These are phyloP conservation scores for Fringilla coelebs DNA, from an alignment of 2,797 vertebrate genomes.

Conservation along the genomic window DNA sequence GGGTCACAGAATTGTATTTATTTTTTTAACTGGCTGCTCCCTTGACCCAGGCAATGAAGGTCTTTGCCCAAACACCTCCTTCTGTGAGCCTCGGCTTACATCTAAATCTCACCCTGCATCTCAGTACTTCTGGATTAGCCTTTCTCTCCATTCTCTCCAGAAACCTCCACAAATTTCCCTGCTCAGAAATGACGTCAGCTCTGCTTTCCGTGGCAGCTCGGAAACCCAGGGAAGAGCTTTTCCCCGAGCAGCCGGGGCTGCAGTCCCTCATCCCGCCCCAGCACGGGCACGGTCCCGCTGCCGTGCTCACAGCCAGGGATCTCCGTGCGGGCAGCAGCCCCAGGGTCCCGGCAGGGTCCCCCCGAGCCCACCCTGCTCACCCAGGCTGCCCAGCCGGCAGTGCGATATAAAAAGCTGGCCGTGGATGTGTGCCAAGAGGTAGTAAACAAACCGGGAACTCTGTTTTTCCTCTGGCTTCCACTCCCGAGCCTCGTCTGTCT, in stretches of 20 bases:
- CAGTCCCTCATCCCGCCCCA: background rate
- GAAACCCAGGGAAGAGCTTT: background rate
- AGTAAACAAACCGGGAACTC: slow-evolving; percentile 62
- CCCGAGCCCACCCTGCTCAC: background rate
- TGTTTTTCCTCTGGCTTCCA: slow-evolving; percentile 36
- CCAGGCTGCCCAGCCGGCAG: background rate
- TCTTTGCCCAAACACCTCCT: background rate
- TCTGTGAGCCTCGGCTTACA: background rate
- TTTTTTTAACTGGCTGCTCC: background rate
- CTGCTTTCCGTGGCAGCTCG: background rate
- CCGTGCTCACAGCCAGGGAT: background rate
- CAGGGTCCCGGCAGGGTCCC: background rate
- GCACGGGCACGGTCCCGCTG: fast-evolving
- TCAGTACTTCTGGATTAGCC: background rate
- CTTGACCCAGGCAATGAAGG: background rate
- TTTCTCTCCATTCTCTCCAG: background rate
- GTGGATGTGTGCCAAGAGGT: slow-evolving; percentile 52
- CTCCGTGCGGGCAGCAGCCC: background rate
- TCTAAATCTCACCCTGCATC: background rate
- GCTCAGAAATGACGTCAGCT: background rate
- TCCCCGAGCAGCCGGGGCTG: background rate
- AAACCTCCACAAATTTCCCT: background rate
- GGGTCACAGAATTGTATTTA: background rate
- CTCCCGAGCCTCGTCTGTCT: background rate
- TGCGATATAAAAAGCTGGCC: background rate